Conservation (phyloP, 2,797 vertebrate genomes). For the Rhyacichthys aspro region DNA sequence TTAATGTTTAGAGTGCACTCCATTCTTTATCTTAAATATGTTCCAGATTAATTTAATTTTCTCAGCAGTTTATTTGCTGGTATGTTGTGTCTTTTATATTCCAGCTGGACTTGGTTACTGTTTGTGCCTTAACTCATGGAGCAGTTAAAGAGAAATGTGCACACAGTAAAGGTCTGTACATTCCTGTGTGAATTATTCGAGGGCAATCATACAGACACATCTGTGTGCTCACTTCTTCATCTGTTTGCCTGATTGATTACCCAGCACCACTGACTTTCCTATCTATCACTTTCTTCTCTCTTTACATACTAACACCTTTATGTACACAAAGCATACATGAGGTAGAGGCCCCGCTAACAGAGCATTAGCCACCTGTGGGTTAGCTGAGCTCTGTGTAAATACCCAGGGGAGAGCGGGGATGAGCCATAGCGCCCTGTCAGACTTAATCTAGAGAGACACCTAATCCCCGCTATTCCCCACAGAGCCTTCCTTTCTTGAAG, state of each 20-base stretch:
- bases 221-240: conserved; percentile 54
- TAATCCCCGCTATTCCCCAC: conserved; percentile 70
- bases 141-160: conserved; percentile 16
- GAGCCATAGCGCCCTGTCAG: conserved; percentile 67
- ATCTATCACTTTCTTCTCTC: conserved; percentile 40
- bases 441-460: conserved; percentile 68
- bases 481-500: conserved; percentile 59
- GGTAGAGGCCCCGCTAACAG: conserved; percentile 51
- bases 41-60: too few species aligned
- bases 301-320: conserved; percentile 11
- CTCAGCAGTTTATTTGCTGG: too few species aligned
- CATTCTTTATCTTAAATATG: too few species aligned
- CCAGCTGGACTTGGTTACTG: conserved; percentile 22
- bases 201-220: conserved; percentile 34
- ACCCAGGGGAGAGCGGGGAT: conserved; percentile 59
- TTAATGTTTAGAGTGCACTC: too few species aligned
- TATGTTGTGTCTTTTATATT: not conserved
- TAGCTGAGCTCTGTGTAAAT: conserved; percentile 72
- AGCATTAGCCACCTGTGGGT: conserved; percentile 78
- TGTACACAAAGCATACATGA: conserved; percentile 46
- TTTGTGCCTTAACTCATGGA: conserved; percentile 28
- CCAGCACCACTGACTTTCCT: conserved; percentile 40
- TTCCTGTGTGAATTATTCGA: conserved; percentile 33
- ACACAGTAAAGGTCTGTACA: conserved; percentile 19
- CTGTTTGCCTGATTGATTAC: conserved; percentile 72